Evolutionary conservation across 2,113 vertebrate species (phyloP), one percentile per base, ranked within the genome.

Genomic region (Oryzias curvinotus): DNA sequence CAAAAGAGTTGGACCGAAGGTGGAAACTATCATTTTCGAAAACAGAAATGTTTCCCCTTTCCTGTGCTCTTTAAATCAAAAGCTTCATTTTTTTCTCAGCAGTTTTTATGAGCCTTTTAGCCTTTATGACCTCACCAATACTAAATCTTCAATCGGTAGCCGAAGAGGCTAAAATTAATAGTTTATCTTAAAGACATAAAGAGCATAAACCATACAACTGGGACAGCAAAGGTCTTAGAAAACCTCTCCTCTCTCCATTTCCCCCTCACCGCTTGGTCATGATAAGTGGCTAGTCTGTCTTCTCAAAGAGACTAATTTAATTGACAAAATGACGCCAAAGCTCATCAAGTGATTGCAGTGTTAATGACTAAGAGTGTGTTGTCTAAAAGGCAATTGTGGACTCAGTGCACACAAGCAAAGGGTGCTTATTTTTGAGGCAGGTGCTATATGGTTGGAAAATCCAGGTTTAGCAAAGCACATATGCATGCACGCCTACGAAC

Each of bases 171-270:
- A 68, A 73, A 62, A 57, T 52, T 68, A 61, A 81, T 75, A 81
- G 78, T 87, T 86, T 78, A 81, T 85, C 69, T 71, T 78, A 53
- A 82, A 81, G 78, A 62, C 76, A 73, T 85, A 73, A 78, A 72
- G 42, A 63, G 21, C 54, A 79, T 84, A 65, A 84, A 87, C 84
- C 80, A 83, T 45, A 23, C 54, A 70, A 61, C 7, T 41, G 63
- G 55, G 59, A 72, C 76, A 25, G 43, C 61, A 46, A 70, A 65
- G 52, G 55, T 59, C 75, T 71, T 69, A 82, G 57, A 76, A 78
- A 71, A 65, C 74, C 52, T 68, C 49, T 71, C 30, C 76, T 56
- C 45, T 55, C 62, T 42, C 56, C 10, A 7, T 66, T 74, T 76
- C 59, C 60, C 43, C 62, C 59, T 68, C 52, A 79, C 69, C 61